Evolutionary conservation across 1,140 invertebrate species (phyloP), one percentile per base, ranked within the genome.

Genomic region (Drosophila chauvacae): DNA sequence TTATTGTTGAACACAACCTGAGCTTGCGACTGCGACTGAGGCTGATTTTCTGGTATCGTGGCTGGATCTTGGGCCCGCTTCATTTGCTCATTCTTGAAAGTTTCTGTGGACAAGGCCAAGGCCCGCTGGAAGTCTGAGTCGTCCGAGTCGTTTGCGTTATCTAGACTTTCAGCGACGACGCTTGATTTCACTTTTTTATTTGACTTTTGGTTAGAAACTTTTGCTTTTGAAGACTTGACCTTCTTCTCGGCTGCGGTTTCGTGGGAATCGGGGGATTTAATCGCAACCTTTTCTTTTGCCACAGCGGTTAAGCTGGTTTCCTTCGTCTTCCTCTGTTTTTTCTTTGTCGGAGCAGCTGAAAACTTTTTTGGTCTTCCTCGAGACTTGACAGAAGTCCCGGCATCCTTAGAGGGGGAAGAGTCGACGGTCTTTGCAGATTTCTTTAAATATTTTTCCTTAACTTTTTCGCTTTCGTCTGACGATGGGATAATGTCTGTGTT

Each of bases 1-100:
- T 69, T 58, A 20, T 86, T 75, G 35, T 76, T 77, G 11, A 90
- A 90, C 6, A 41, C 30, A 6, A 26, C 10, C 20, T 26, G 7
- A 5, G 28, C n/a, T 16, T 39, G 39, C 14, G 41, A 16, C 47
- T 48, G 47, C 16, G 26, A 28, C 41, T 11, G 16, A 1, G 64
- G 56, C 39, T 62, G 53, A 9, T 76, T 71, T 1, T 45, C 50
- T 1, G 59, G 30, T 7, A 56, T 37, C 16, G 37, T n/a, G 6
- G 3, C n/a, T n/a, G n/a, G 10, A 18, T 11, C 28, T n/a, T 18
- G n/a, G 1, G 2, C 11, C 20, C 39, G 13, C 45, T 75, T 70
- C n/a, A 26, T 11, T 7, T 39, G 14, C n/a, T 90, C 78, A 9
- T 11, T 2, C n/a, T 47, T 20, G 56, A 48, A 79, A 0, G 69